Evolutionary conservation across 2,888 invertebrate species (phyloP), one percentile per base, ranked within the genome.

Genomic region (Apantesis nais): DNA sequence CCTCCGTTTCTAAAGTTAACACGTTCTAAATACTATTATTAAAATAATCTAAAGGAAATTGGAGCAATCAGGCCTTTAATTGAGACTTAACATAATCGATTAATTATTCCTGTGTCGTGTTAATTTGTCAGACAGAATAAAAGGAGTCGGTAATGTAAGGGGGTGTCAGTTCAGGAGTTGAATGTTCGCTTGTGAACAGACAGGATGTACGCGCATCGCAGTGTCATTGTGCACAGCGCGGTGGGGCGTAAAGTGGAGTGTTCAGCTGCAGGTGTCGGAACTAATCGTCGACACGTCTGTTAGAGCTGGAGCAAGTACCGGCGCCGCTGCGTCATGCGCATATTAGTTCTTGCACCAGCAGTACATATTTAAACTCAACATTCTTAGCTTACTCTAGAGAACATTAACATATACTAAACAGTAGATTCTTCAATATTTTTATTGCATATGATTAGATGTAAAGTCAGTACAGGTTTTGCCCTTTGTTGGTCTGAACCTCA

Each of bases 181-280:
- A 55, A 66, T n/a, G 55, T 25, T 52, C 37, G 25, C 14, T 65
- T 31, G 31, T 39, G 14, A 16, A 25, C 67, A 52, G 64, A 44
- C 69, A 69, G 69, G 69, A 69, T 61, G 69, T 69, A 60, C 69
- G 69, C 19, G 22, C 65, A 34, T 60, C 44, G 25, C 58, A 1
- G 58, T n/a, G 34, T 52, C 19, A 31, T 41, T 14, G 69, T 22
- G 14, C 39, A 41, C 39, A 25, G 7, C 4, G 64, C 65, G 29
- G 22, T 61, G 64, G 5, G 22, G 69, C 69, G 9, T 48, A 29
- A 61, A n/a, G 16, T 60, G 7, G 34, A 12, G n/a, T 41, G 63
- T 29, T 37, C 61, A 39, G 48, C 58, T 60, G 69, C 69, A 69
- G 60, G 64, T 64, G 64, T 60, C 69, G 68, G 64, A 60, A 64